phyloP scores from a whole-genome alignment of 2,113 vertebrate species.

The Oncorhynchus masou region DNA sequence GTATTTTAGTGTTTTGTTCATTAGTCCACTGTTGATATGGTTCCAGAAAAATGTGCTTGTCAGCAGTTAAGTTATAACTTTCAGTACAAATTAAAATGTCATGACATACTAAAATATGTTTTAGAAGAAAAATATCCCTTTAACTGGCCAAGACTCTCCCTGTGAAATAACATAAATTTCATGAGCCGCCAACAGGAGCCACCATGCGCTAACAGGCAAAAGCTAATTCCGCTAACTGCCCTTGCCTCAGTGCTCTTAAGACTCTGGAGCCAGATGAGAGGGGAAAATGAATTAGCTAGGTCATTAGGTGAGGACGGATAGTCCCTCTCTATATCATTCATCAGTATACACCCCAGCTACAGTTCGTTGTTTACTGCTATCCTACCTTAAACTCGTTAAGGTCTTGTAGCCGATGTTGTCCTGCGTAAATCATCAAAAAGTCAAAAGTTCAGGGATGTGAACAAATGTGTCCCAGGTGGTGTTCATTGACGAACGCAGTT shows the following conservation, averaged over 20 bases:
- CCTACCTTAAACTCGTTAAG: neutral
- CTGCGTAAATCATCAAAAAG: conserved; percentile 24
- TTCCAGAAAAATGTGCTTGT: too few relatives aligned
- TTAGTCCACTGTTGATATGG: too few relatives aligned
- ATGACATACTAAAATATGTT: too few relatives aligned
- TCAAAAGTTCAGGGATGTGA: conserved; percentile 9
- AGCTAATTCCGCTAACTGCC: neutral
- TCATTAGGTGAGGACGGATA: conserved; percentile 9
- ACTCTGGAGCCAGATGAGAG: neutral
- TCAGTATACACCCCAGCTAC: neutral
- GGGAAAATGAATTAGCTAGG: conserved; percentile 35
- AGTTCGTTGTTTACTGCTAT: neutral
- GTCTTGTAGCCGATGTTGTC: neutral
- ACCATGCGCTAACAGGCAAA: neutral
- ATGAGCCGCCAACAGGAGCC: neutral
- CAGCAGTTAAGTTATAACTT: too few relatives aligned
- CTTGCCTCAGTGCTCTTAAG: neutral
- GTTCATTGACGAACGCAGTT: conserved; percentile 1
- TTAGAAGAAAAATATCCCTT: too few relatives aligned
- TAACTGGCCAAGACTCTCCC: neutral
- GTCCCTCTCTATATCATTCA: conserved; percentile 31
- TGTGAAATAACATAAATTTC: neutral
- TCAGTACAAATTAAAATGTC: too few relatives aligned
- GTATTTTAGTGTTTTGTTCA: too few relatives aligned
- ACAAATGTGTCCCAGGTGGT: conserved; percentile 2